Evolutionary conservation across 53 echinoderm and acorn worm species (phyloP).

Genomic region (Antedon mediterranea): DNA sequence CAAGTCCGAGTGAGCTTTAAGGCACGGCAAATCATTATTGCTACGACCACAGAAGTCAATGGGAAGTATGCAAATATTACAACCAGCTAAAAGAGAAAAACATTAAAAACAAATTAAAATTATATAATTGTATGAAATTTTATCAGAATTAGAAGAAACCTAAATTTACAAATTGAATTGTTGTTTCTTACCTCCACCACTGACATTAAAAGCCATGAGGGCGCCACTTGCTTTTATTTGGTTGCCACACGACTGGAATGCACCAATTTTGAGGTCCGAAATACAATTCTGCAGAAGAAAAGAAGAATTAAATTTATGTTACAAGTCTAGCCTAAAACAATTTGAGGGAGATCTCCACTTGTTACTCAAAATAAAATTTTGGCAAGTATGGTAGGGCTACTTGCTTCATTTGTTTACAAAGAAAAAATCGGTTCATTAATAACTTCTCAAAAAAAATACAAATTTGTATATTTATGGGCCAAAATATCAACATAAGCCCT

Average conservation of each 20-base stretch:
- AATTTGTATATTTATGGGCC: too few species aligned
- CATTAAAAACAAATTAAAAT: too few species aligned
- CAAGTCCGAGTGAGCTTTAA: slow-evolving; percentile 62
- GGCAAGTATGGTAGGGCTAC: too few species aligned
- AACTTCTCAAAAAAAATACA: too few species aligned
- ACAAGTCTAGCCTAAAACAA: not conserved
- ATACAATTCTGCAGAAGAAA: slow-evolving; percentile 33
- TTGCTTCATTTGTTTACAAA: too few species aligned
- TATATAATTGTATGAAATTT: too few species aligned
- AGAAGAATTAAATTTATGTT: not conserved
- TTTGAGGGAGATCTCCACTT: too few species aligned
- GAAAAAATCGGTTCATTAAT: too few species aligned
- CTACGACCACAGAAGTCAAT: slow-evolving; percentile 50
- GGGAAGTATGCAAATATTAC: slow-evolving; percentile 47
- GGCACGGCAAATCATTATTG: slow-evolving; percentile 29
- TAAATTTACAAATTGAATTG: too few species aligned
- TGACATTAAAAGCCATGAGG: slow-evolving; percentile 65
- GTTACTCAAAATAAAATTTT: too few species aligned
- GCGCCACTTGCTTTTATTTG: slow-evolving; percentile 93
- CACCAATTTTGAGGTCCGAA: slow-evolving; percentile 39
- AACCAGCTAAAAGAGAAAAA: slow-evolving; percentile 43
- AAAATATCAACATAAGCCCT: too few species aligned
- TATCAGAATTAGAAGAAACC: too few species aligned
- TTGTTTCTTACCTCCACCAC: slow-evolving; percentile 37
- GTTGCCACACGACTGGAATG: slow-evolving; percentile 54